These are phyloP conservation scores for Drosophila differens DNA, from an alignment of 2,888 invertebrate genomes.

Conservation along the genomic window DNA sequence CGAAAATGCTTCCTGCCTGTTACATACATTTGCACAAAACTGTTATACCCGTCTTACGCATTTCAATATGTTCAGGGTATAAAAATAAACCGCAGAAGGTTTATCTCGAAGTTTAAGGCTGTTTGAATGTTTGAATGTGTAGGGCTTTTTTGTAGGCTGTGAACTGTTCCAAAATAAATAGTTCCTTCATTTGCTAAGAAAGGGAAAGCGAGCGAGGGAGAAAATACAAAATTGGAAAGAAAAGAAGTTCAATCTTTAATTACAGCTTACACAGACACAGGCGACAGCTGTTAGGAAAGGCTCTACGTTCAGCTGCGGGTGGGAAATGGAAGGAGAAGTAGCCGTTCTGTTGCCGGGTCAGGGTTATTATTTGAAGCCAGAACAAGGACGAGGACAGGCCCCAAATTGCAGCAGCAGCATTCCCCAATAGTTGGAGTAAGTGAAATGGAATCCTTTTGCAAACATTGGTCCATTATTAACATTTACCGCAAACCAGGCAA, in stretches of 20 bases:
- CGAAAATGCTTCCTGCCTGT: too few species aligned
- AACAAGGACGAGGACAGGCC: neutral
- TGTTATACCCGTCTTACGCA: too few species aligned
- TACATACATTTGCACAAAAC: too few species aligned
- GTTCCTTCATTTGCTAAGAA: neutral
- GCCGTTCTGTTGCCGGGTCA: neutral
- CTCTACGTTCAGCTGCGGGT: slow-evolving; percentile 5
- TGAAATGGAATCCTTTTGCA: slow-evolving; percentile 52
- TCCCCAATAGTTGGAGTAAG: slow-evolving; percentile 25
- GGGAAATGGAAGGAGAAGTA: neutral
- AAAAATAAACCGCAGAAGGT: too few species aligned
- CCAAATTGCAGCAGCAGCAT: slow-evolving; percentile 11
- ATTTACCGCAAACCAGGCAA: slow-evolving; percentile 58
- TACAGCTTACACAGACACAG: slow-evolving; percentile 10
- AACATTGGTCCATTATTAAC: slow-evolving; percentile 67
- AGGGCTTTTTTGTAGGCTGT: too few species aligned
- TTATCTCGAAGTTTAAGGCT: too few species aligned
- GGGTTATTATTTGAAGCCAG: slow-evolving; percentile 14
- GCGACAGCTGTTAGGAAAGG: slow-evolving; percentile 25
- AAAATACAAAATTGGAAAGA: too few species aligned
- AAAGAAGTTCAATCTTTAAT: slow-evolving; percentile 18
- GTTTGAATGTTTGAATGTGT: too few species aligned
- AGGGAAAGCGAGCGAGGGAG: neutral
- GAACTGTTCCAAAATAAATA: neutral
- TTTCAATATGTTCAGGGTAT: too few species aligned